A percentile compares a stretch with the other conserved stretches of the same genome.
Evolutionary conservation across 2,113 vertebrate genomes (phyloP).

Genomic region (Apus apus): DNA sequence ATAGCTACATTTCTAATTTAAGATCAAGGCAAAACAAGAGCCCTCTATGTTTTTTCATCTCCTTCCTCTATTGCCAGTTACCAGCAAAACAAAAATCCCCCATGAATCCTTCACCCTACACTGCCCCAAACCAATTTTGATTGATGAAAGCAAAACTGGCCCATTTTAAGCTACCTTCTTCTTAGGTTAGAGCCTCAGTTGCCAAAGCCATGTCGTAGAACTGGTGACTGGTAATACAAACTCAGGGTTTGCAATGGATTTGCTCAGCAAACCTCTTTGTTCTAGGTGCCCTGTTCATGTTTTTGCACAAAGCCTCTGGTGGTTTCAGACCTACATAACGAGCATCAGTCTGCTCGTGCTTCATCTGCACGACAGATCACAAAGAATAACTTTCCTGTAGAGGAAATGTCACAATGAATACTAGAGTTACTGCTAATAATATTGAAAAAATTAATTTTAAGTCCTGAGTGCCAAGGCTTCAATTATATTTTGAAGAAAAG

Average conservation of each 20-base stretch:
- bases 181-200: not conserved
- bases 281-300: slow-evolving; percentile 10
- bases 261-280: slow-evolving; percentile 48
- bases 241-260: not conserved
- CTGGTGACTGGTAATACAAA: slow-evolving; percentile 18
- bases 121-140: not conserved
- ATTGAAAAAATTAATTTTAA: not conserved
- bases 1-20: not conserved
- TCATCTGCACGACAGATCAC: not conserved
- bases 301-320: not conserved
- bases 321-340: not conserved
- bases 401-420: not conserved
- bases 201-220: slow-evolving; percentile 46
- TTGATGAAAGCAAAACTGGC: not conserved
- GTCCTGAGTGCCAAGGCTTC: not conserved
- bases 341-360: not conserved
- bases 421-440: not conserved
- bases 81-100: not conserved
- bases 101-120: not conserved
- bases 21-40: not conserved
- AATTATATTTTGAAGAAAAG: not conserved
- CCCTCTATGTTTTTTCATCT: not conserved
- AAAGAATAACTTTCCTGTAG: not conserved
- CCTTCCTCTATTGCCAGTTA: not conserved
- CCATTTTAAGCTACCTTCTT: not conserved